Percentiles rank a stretch among this genome's conserved stretches.
These are phyloP conservation scores for Stegana nigrithorax DNA, from an alignment of 2,888 invertebrate genomes.

Conservation along the genomic window DNA sequence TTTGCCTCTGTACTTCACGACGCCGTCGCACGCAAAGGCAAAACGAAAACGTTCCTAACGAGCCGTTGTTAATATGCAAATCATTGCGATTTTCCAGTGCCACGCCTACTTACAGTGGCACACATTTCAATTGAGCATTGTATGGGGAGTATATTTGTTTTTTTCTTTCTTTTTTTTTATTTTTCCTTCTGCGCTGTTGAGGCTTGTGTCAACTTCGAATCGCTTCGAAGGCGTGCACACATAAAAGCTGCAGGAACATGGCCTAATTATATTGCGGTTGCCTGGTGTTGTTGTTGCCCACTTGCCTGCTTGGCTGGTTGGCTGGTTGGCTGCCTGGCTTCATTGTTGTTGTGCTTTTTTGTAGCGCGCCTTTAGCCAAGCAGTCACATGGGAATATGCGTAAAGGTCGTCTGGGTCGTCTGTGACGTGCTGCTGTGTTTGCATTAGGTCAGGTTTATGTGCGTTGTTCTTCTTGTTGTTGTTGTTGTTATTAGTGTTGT, in stretches of 20 bases:
- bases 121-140: background rate
- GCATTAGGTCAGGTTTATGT: background rate
- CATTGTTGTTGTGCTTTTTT: background rate
- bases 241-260: too few species aligned
- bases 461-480: background rate
- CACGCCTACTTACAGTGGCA: background rate
- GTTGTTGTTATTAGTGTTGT: background rate
- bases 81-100: background rate
- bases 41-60: too few species aligned
- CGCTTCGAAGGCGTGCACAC: too few species aligned
- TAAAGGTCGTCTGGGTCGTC: background rate
- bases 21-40: too few species aligned
- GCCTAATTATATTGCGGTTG: too few species aligned
- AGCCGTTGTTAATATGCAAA: constrained; percentile 13
- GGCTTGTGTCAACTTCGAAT: too few species aligned
- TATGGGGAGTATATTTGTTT: background rate
- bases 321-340: background rate
- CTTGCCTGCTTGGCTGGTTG: background rate
- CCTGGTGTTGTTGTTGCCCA: too few species aligned
- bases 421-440: background rate
- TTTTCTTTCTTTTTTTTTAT: background rate
- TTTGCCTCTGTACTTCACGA: too few species aligned
- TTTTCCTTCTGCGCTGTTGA: too few species aligned
- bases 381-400: background rate
- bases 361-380: background rate